A percentile compares a stretch with the other conserved stretches of the same genome.
Evolutionary conservation across 2,113 vertebrate species (phyloP).

Genomic region (Melierax canorus): DNA sequence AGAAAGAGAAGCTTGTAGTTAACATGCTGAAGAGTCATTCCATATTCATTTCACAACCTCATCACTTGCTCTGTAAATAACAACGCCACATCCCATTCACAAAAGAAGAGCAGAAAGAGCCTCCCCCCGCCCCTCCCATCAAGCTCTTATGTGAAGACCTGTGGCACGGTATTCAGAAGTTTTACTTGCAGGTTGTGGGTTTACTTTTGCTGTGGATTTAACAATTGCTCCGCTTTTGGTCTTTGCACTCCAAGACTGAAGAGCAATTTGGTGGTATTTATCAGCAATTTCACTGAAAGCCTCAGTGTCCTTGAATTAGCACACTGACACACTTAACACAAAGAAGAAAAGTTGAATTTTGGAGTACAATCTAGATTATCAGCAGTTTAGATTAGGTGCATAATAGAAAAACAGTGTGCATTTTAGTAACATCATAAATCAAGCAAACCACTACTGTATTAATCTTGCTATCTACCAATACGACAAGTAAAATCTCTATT

Average conservation of each 20-base stretch:
- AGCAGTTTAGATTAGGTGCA: not conserved
- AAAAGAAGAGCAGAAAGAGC: not conserved
- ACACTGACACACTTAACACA: not conserved
- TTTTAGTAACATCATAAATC: not conserved
- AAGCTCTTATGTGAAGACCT: not conserved
- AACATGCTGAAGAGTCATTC: not conserved
- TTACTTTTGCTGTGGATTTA: not conserved
- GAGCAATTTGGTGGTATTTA: not conserved
- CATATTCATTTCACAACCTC: constrained; percentile 19
- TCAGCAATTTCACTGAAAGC: not conserved
- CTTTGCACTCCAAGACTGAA: not conserved
- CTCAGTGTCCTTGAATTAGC: not conserved
- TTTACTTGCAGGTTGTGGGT: not conserved
- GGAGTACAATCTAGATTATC: not conserved
- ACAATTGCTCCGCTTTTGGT: not conserved
- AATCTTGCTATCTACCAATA: not conserved
- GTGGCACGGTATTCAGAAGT: not conserved
- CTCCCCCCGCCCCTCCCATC: not conserved
- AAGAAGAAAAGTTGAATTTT: not conserved
- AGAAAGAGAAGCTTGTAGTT: not conserved
- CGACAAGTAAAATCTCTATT: not conserved
- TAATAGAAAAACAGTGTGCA: not conserved
- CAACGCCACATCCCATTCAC: not conserved
- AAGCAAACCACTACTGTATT: not conserved
- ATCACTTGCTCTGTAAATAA: not conserved